Evolutionary conservation across 1,140 invertebrate genomes (phyloP).

Genomic region (Theocolax elegans): DNA sequence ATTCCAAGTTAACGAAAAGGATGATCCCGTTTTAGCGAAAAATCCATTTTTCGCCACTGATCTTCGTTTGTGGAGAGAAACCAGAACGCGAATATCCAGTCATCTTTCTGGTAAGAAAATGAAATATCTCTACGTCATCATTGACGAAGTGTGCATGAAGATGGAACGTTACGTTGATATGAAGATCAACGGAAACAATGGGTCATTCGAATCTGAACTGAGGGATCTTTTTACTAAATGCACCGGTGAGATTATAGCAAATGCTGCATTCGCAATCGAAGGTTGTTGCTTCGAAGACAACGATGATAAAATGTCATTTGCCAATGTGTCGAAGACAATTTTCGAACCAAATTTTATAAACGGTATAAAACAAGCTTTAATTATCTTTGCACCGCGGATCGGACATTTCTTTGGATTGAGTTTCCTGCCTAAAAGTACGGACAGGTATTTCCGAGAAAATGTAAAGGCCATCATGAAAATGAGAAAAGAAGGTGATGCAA

Average conservation of each 20-base stretch:
- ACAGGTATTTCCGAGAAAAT: constrained; percentile 39
- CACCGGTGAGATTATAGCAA: constrained; percentile 66
- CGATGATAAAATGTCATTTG: constrained; percentile 18
- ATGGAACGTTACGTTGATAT: constrained; percentile 40
- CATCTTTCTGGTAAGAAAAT: constrained; percentile 46
- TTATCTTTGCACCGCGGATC: constrained; percentile 19
- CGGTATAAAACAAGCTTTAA: not conserved
- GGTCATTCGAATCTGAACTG: constrained; percentile 46
- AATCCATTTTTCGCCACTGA: constrained; percentile 53
- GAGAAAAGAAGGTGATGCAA: constrained; percentile 1
- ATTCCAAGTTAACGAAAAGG: not conserved
- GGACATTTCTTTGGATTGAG: not conserved
- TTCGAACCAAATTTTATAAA: constrained; percentile 25
- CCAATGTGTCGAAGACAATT: constrained; percentile 43
- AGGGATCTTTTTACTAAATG: too few relatives aligned
- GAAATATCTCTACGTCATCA: constrained; percentile 21
- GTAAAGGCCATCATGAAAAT: constrained; percentile 27
- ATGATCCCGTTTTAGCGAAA: constrained; percentile 47
- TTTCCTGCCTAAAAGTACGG: constrained; percentile 24
- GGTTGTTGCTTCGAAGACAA: constrained; percentile 44
- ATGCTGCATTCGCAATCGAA: constrained; percentile 65
- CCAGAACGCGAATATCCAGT: constrained; percentile 32
- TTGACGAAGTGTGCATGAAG: constrained; percentile 39
- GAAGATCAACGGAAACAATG: constrained; percentile 1
- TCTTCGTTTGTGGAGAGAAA: constrained; percentile 43